Base-by-base conservation (phyloP, 2,888 invertebrate genomes). In the Elegia similella region DNA sequence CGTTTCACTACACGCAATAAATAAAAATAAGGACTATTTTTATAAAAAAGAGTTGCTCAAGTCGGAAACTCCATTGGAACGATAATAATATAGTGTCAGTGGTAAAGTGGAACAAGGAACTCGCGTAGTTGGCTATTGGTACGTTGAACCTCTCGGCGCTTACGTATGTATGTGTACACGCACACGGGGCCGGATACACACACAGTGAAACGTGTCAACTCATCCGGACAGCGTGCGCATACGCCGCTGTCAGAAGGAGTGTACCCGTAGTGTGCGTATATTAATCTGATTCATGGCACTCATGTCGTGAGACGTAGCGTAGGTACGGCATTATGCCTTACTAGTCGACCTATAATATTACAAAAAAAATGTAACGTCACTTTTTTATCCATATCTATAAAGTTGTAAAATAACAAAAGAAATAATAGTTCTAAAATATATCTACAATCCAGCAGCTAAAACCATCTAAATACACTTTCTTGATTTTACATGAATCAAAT, bases 31-130 rank as follows among this genome's bases (percentile, higher is more conserved):
- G 76, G 75, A 76, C 67, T 69, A 60, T 67, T 68, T 63, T 66
- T 61, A 59, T 67, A 72, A 77, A 77, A 79, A 78, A 70, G 62
- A 64, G 62, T 72, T 76, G 68, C 62, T 69, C 60, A 67, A 67
- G 73, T 86, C 81, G 84, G 85, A 86, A 85, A 84, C 84, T 82
- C 75, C 80, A 82, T 82, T 86, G 84, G 82, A 84, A 86, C 82
- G 81, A 88, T 88, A 90, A 88, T 88, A 90, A 87, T 84, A 86
- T 84, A 86, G 86, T 88, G 86, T 84, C 86, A 88, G 86, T 88
- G 77, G 79, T 85, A 87, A 90, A 90, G 90, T 91, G 84, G 90
- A 91, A 91, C 90, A 90, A 91, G 90, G 91, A 91, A 91, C 90
- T 90, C 86, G 85, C 86, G 83, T 83, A 86, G 88, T 87, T 64